phyloP scores from a whole-genome alignment of 2,113 vertebrate genomes.

The Eubucco bourcierii region DNA sequence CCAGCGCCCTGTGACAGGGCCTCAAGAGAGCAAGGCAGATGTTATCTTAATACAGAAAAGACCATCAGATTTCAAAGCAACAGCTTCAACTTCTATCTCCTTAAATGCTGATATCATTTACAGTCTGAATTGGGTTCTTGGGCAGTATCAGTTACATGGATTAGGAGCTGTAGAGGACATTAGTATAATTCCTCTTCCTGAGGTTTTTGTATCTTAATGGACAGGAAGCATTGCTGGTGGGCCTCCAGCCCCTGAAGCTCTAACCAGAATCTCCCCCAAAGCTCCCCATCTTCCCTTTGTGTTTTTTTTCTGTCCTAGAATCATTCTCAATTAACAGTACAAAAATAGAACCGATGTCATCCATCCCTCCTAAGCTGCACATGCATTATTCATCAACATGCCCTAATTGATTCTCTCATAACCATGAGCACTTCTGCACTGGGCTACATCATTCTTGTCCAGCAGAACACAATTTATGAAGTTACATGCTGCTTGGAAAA shows the following conservation, averaged over 20 bases:
- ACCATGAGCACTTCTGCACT: slow-evolving; percentile 40
- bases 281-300: slow-evolving; percentile 26
- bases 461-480: slow-evolving; percentile 18
- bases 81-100: background rate
- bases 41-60: background rate
- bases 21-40: background rate
- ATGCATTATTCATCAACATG: slow-evolving; percentile 65
- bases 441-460: slow-evolving; percentile 18
- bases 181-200: slow-evolving; percentile 42
- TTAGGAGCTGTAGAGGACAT: slow-evolving; percentile 43
- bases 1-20: background rate
- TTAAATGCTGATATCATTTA: slow-evolving; percentile 45
- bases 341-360: slow-evolving; percentile 64
- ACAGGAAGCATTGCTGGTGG: slow-evolving; percentile 45
- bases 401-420: slow-evolving; percentile 60
- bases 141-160: slow-evolving; percentile 36
- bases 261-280: background rate
- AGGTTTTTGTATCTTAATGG: slow-evolving; percentile 52
- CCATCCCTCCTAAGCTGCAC: slow-evolving; percentile 42
- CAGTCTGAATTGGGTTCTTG: slow-evolving; percentile 30
- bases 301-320: slow-evolving; percentile 43
- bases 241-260: background rate
- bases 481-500: slow-evolving; percentile 1
- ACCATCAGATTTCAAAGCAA: slow-evolving; percentile 18
- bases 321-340: slow-evolving; percentile 57